Conservation (phyloP, 2,113 vertebrate genomes). For the Orycteropus afer region DNA sequence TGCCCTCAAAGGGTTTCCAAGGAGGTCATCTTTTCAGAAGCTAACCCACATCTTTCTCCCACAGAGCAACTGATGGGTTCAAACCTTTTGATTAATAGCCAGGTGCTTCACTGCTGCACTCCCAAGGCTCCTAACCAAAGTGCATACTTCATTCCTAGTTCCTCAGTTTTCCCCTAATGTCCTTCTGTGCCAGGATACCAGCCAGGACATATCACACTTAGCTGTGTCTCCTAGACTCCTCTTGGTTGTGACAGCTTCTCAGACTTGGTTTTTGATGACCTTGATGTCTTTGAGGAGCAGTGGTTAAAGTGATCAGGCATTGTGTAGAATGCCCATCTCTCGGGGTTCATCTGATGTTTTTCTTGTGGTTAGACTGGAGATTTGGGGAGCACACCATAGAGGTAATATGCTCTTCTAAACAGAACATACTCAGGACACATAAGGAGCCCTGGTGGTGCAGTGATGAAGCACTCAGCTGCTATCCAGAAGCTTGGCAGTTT, state of each 20-base stretch:
- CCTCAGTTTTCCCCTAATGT: neutral
- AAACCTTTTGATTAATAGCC: too few relatives aligned
- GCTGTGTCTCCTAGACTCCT: neutral
- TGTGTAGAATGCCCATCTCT: neutral
- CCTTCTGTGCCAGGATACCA: neutral
- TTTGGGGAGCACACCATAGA: neutral
- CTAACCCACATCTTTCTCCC: too few relatives aligned
- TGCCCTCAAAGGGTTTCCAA: too few relatives aligned
- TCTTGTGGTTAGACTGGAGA: neutral
- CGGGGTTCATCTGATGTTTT: too few relatives aligned
- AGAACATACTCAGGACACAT: neutral
- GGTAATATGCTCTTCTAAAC: neutral
- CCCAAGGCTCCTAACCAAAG: neutral
- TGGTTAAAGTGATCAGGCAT: neutral
- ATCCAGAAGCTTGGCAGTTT: too few relatives aligned
- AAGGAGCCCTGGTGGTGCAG: too few relatives aligned
- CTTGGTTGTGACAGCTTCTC: too few relatives aligned
- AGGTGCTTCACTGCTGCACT: too few relatives aligned
- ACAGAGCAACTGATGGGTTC: too few relatives aligned
- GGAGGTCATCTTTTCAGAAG: too few relatives aligned
- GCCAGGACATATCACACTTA: neutral
- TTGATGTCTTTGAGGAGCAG: neutral
- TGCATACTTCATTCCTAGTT: neutral
- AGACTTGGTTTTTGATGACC: neutral
- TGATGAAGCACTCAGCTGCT: too few relatives aligned